Evolutionary conservation across 2,888 invertebrate genomes (phyloP).

Genomic region (Aelia acuminata): DNA sequence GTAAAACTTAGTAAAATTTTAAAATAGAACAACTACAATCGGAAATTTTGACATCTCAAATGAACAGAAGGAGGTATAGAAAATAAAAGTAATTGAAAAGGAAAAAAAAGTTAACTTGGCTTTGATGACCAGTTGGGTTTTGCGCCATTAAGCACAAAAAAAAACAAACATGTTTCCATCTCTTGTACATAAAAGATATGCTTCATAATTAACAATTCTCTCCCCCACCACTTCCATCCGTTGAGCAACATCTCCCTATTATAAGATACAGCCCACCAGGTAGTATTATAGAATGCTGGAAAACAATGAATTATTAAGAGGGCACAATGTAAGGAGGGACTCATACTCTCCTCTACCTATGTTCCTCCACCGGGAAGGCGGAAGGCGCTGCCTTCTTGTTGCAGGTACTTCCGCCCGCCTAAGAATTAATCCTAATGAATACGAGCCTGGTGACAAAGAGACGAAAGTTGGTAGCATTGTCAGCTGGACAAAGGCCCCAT

Average conservation of each 20-base stretch:
- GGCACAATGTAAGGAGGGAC: slow-evolving; percentile 11
- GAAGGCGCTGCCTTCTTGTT: neutral
- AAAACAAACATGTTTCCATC: neutral
- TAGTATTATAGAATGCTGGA: neutral
- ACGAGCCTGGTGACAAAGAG: slow-evolving; percentile 1
- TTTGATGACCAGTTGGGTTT: too few relatives aligned
- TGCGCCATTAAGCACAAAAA: too few relatives aligned
- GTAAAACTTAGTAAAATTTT: too few relatives aligned
- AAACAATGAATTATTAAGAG: slow-evolving; percentile 42
- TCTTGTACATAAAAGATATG: neutral
- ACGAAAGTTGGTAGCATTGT: slow-evolving; percentile 48
- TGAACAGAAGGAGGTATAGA: too few relatives aligned
- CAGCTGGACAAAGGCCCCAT: slow-evolving; percentile 35
- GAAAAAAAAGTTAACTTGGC: too few relatives aligned
- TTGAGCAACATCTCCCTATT: neutral
- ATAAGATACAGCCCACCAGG: neutral
- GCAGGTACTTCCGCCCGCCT: slow-evolving; percentile 31
- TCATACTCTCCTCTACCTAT: neutral
- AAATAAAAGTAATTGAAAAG: too few relatives aligned
- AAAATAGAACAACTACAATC: too few relatives aligned
- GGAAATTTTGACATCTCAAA: too few relatives aligned
- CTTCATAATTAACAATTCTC: neutral
- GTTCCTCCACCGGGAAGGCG: slow-evolving; percentile 13
- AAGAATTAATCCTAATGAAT: slow-evolving; percentile 50
- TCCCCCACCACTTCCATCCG: neutral